These are phyloP conservation scores for Ranitomeya variabilis DNA, from an alignment of 2,113 vertebrate genomes.

Conservation along the genomic window DNA sequence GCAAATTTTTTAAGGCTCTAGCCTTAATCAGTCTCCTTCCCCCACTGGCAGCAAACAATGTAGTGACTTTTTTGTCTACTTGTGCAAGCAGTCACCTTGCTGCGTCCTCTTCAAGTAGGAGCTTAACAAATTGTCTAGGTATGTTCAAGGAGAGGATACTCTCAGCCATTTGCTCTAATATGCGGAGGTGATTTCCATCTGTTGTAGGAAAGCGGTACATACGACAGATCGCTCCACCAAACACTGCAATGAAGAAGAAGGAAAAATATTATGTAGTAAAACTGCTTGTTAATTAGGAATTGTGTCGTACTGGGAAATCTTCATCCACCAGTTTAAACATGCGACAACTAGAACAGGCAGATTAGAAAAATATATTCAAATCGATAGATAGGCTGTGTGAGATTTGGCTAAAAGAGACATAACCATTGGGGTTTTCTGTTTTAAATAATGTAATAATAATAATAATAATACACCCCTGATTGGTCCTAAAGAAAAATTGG, in stretches of 20 bases:
- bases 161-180: constrained; percentile 98
- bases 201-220: constrained; percentile 97
- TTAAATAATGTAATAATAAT: not conserved
- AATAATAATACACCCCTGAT: not conserved
- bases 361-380: too few species aligned
- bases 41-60: too few species aligned
- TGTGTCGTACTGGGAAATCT: too few species aligned
- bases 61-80: not conserved
- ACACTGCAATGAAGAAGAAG: constrained; percentile 74
- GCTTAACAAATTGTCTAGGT: constrained; percentile 92
- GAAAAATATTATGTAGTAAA: not conserved
- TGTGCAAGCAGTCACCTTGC: constrained; percentile 71
- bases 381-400: too few species aligned
- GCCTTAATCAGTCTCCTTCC: too few species aligned
- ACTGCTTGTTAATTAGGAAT: too few species aligned
- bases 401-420: too few species aligned
- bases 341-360: too few species aligned
- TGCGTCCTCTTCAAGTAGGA: constrained; percentile 91
- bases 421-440: too few species aligned
- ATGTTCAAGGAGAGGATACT: constrained; percentile 89
- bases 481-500: not conserved
- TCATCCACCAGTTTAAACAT: too few species aligned
- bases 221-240: constrained; percentile 93
- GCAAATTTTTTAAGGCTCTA: too few species aligned
- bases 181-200: constrained; percentile 90